Base-by-base conservation (phyloP, 2,797 vertebrate species). In the Ceryle rudis region DNA sequence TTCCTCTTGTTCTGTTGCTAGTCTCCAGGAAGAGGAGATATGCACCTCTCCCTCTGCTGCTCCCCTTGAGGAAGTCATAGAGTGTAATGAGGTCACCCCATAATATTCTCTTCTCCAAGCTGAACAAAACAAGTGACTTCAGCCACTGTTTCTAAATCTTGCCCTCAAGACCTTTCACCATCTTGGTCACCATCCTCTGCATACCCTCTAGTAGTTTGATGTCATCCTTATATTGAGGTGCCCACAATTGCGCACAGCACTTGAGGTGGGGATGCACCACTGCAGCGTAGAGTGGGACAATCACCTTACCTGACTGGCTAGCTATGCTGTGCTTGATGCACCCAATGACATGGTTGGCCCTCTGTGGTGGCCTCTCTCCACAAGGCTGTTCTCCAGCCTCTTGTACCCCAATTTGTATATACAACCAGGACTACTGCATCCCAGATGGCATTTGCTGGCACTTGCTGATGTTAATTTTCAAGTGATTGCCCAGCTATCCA, bases 191-290 rank as follows among this genome's bases (percentile, higher is more conserved):
- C 10, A 5, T 71, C 25, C 60, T 41, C 44, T 57, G 49, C 33
- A 61, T 1, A 5, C 16, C 26, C 3, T 12, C 15, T 29, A 28
- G 14, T 4, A 67, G 26, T 13, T 0, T 51, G 22, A 57, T 25
- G 18, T 25, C 46, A 33, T 33, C 39, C 19, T 82, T 61, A 57
- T 3, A 33, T 0, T 31, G 19, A 25, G 21, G 67, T 2, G 2
- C 3, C 20, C 33, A 51, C 6, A 86, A 2, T 5, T 61, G 37
- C 28, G 29, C 26, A 6, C 26, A 60, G 55, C 4, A 28, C 28
- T 60, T 0, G 0, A 54, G 31, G 15, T 62, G 55, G 23, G 52
- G 55, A 37, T 0, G 0, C 2, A 6, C 2, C 17, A 73, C 31
- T 3, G 17, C 64, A 60, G 54, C 31, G 29, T 4, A 67, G 35